Base-by-base conservation (phyloP, 2,888 invertebrate genomes). In the Yponomeuta malinellus region DNA sequence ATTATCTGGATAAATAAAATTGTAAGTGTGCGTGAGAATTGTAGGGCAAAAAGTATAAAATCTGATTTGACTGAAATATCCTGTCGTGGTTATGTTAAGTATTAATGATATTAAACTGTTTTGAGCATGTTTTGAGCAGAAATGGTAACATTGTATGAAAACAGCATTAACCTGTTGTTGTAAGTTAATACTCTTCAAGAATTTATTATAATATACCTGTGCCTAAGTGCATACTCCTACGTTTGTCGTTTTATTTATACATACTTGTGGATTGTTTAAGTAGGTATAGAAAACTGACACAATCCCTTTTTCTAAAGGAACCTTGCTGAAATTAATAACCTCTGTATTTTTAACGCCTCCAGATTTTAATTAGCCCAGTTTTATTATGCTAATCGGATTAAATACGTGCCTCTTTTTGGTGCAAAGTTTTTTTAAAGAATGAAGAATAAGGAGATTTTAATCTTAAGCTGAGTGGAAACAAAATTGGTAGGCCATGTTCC, bases 301-400 rank as follows among this genome's bases (percentile, higher is more conserved):
- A 4, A 33, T 33, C 33, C 33, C 33, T 33, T 33, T 2, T 33
- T 33, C 8, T 59, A 59, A 12, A 12, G 52, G 6, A 59, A 12
- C 52, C 15, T 59, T 15, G 3, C 1, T 5, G 12, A 59, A 12
- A 5, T 2, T 52, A 2, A 8, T 4, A 15, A 2, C 52, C 52
- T 59, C 52, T 59, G 52, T 59, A 59, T 59, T 59, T 59, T 59
- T 12, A 59, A 59, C 15, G 52, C 52, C 15, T 59, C 3, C 10
- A 10, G 52, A 10, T 52, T 52, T 86, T 87, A 85, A 33, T 33
- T 33, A 33, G 33, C 84, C 82, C 84, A 78, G 82, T 80, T 87
- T 87, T 88, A 83, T 87, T 87, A 84, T 83, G 83, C 81, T 85
- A 88, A 88, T 87, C 86, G 81, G 88, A 87, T 88, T 88, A 86